phyloP scores from a whole-genome alignment of 2,888 invertebrate genomes.

The Ctena decussata region DNA sequence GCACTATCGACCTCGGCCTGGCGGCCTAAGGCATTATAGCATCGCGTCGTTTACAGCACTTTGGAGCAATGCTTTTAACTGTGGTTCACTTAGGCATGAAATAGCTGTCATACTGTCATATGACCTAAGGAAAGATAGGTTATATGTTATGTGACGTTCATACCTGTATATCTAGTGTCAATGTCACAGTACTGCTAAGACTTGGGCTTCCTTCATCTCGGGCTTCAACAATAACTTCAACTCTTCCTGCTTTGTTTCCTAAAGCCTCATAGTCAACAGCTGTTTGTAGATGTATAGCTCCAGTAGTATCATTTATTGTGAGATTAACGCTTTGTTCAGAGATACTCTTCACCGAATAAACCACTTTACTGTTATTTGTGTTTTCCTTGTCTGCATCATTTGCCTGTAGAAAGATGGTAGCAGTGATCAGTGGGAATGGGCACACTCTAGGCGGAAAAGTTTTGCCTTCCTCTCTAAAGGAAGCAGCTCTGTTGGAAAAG shows the following conservation, averaged over 20 bases:
- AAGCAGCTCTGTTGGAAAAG: too few species aligned
- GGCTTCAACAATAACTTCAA: conserved; percentile 32
- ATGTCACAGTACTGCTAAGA: conserved; percentile 1
- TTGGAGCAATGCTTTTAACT: too few species aligned
- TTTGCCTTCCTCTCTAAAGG: too few species aligned
- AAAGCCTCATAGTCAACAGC: conserved; percentile 51
- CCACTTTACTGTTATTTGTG: conserved; percentile 38
- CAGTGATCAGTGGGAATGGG: too few species aligned
- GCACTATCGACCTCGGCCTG: too few species aligned
- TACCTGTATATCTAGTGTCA: conserved; percentile 54
- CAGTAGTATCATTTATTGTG: conserved; percentile 25
- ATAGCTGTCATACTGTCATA: too few species aligned
- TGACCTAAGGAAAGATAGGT: too few species aligned
- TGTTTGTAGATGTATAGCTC: conserved; percentile 24
- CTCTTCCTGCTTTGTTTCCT: conserved; percentile 10
- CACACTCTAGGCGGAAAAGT: too few species aligned
- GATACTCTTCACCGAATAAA: conserved; percentile 8
- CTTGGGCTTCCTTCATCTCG: conserved; percentile 33
- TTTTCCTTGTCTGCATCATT: conserved; percentile 31
- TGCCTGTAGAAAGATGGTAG: conserved; percentile 29
- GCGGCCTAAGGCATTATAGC: too few species aligned
- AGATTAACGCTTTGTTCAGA: conserved; percentile 16
- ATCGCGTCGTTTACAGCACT: too few species aligned
- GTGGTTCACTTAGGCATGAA: too few species aligned
- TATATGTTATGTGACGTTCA: too few species aligned